A percentile compares a stretch with the other conserved stretches of the same genome.
These are phyloP conservation scores for Cheumatopsyche charites DNA, from an alignment of 1,140 invertebrate species.

Conservation along the genomic window DNA sequence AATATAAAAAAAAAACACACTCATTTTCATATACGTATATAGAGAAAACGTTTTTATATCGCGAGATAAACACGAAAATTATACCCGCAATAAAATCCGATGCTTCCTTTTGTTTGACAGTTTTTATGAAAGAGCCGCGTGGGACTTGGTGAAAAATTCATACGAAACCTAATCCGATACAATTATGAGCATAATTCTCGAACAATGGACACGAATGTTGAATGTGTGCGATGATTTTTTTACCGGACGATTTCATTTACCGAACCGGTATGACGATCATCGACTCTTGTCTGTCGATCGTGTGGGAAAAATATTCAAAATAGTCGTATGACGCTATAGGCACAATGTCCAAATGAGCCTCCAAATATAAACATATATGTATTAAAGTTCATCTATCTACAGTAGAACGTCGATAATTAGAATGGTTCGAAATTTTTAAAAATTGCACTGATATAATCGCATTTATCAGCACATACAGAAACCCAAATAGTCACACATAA, in stretches of 20 bases:
- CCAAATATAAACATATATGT: not conserved
- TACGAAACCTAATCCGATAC: slow-evolving; percentile 3
- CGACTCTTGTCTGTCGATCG: not conserved
- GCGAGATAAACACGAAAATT: not conserved
- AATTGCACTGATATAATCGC: too few species aligned
- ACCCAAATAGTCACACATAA: too few species aligned
- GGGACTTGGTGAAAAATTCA: not conserved
- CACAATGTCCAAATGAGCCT: not conserved
- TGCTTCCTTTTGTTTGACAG: slow-evolving; percentile 8
- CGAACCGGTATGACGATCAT: slow-evolving; percentile 17
- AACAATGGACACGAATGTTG: not conserved
- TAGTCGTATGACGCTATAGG: slow-evolving; percentile 11
- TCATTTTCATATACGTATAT: not conserved
- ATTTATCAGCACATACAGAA: too few species aligned
- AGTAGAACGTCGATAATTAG: too few species aligned
- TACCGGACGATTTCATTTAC: not conserved
- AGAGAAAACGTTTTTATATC: not conserved
- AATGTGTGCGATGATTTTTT: not conserved
- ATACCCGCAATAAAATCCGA: slow-evolving; percentile 3
- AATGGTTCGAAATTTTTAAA: too few species aligned
- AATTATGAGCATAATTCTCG: not conserved
- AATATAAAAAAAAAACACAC: too few species aligned
- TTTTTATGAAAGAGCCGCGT: too few species aligned
- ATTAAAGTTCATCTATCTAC: too few species aligned
- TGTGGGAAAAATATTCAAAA: slow-evolving; percentile 41